Evolutionary conservation across 2,888 invertebrate species (phyloP).

Genomic region (Pelosia muscerda): DNA sequence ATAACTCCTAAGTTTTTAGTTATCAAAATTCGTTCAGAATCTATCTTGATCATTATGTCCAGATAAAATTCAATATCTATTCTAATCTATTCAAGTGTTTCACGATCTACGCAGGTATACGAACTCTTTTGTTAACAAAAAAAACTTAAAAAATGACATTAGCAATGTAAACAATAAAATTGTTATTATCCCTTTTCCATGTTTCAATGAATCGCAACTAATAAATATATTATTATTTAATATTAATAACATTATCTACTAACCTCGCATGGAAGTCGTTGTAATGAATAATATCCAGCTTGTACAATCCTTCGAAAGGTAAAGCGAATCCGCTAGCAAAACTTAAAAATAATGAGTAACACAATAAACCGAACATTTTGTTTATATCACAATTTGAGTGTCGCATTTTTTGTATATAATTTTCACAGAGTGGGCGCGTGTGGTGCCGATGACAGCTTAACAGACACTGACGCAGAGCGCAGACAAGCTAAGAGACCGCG

Average conservation of each 20-base stretch:
- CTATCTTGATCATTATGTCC: not conserved
- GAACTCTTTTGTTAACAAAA: not conserved
- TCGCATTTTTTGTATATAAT: constrained; percentile 10
- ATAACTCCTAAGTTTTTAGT: not conserved
- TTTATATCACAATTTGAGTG: constrained; percentile 3
- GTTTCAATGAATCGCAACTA: not conserved
- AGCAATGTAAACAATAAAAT: not conserved
- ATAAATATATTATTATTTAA: not conserved
- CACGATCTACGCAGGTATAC: not conserved
- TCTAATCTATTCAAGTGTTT: not conserved
- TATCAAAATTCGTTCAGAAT: not conserved
- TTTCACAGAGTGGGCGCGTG: constrained; percentile 25
- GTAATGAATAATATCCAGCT: constrained; percentile 86
- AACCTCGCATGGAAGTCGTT: constrained; percentile 88
- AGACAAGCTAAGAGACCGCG: not conserved
- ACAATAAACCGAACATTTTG: constrained; percentile 39
- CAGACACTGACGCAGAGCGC: constrained; percentile 7
- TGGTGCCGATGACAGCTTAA: not conserved
- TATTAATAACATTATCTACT: constrained; percentile 39
- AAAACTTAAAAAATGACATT: not conserved
- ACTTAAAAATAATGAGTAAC: constrained; percentile 28
- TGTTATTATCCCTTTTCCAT: not conserved
- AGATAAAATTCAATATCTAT: not conserved
- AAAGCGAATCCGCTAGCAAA: constrained; percentile 61
- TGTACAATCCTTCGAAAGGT: constrained; percentile 78